Percentiles rank a stretch among this genome's conserved stretches.
These are phyloP conservation scores for Urocolius indicus DNA, from an alignment of 2,113 vertebrate genomes.

Conservation along the genomic window DNA sequence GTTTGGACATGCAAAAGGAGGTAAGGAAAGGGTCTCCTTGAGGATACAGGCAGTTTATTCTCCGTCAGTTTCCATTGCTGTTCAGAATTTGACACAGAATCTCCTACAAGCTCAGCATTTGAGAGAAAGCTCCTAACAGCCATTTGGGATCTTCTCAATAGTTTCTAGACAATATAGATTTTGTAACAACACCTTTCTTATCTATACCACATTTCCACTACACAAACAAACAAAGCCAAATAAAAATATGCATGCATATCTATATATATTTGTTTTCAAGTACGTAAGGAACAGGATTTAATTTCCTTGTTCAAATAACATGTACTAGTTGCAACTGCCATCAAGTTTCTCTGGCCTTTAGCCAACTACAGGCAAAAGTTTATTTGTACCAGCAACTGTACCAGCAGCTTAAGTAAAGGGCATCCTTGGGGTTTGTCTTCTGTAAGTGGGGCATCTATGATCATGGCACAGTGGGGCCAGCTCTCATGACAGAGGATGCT, in stretches of 20 bases:
- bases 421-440: not conserved
- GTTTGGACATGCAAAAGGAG: not conserved
- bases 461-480: not conserved
- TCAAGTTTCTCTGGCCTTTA: not conserved
- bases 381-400: constrained; percentile 28
- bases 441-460: not conserved
- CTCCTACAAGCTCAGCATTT: not conserved
- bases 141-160: not conserved
- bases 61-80: not conserved
- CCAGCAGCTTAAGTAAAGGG: not conserved
- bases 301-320: not conserved
- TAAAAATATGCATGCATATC: not conserved
- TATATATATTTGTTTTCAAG: not conserved
- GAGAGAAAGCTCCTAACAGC: not conserved
- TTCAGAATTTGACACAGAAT: not conserved
- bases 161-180: not conserved
- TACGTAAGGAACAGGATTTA: not conserved
- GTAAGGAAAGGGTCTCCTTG: not conserved
- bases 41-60: not conserved
- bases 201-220: not conserved
- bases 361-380: not conserved
- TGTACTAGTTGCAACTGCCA: not conserved
- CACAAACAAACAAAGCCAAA: not conserved
- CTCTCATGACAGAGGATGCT: not conserved
- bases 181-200: not conserved